Percentiles rank a stretch among this genome's conserved stretches.
Conservation (phyloP, 1,140 invertebrate genomes). For the Batillaria attramentaria region DNA sequence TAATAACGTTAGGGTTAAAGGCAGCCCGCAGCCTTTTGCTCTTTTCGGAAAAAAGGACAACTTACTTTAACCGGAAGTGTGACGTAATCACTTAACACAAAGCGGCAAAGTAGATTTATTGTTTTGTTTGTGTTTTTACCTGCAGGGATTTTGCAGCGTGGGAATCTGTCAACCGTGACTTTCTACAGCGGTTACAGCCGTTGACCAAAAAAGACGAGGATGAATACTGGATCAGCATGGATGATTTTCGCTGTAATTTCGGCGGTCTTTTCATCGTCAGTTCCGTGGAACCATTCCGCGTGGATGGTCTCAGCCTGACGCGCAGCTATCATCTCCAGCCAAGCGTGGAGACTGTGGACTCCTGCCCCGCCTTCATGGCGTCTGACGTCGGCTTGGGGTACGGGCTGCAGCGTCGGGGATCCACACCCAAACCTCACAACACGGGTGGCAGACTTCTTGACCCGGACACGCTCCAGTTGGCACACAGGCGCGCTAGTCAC, state of each 20-base stretch:
- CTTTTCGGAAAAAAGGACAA: too few species aligned
- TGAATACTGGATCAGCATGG: constrained; percentile 65
- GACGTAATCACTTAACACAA: too few species aligned
- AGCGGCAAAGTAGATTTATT: too few species aligned
- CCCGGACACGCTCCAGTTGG: constrained; percentile 9
- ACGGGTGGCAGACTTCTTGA: constrained; percentile 1
- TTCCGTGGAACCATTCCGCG: constrained; percentile 55
- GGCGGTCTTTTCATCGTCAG: constrained; percentile 64
- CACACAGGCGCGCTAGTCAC: constrained; percentile 17
- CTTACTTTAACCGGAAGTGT: too few species aligned
- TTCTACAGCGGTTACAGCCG: constrained; percentile 57
- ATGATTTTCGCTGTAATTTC: constrained; percentile 67
- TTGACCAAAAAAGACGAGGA: constrained; percentile 55
- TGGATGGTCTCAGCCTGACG: constrained; percentile 53
- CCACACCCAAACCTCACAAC: constrained; percentile 14
- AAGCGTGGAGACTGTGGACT: background rate
- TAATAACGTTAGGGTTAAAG: too few species aligned
- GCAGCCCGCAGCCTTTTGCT: too few species aligned
- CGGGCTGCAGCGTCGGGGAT: constrained; percentile 13
- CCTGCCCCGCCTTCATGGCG: background rate
- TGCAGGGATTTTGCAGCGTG: constrained; percentile 60
- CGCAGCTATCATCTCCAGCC: constrained; percentile 43
- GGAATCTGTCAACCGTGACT: constrained; percentile 58
- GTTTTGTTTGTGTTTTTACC: too few species aligned
- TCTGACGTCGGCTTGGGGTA: background rate